Percentiles rank a stretch among this genome's conserved stretches.
These are phyloP conservation scores for Callorhinus ursinus DNA, from an alignment of 2,113 vertebrate species.

Conservation along the genomic window DNA sequence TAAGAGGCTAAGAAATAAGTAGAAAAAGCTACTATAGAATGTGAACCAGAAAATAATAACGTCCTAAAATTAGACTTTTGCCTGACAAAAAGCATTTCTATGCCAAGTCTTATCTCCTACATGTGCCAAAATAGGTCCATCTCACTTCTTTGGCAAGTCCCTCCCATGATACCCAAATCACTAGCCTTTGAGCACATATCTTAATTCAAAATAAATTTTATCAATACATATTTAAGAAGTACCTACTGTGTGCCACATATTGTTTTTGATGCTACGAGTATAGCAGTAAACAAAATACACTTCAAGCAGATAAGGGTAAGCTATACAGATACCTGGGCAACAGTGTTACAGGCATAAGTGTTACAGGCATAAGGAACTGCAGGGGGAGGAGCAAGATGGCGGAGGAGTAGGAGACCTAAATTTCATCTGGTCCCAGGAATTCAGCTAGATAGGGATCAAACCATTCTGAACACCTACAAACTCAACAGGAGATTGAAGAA, in stretches of 20 bases:
- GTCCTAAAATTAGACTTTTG: background rate
- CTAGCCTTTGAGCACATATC: background rate
- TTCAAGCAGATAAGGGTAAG: background rate
- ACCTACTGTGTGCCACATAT: background rate
- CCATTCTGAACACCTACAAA: no score
- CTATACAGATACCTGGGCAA: background rate
- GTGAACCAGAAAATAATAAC: background rate
- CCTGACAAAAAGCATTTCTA: background rate
- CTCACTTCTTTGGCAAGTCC: background rate
- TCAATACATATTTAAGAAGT: background rate
- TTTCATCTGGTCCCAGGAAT: no score
- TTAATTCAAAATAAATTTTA: background rate
- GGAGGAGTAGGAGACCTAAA: no score
- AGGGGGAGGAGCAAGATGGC: no score
- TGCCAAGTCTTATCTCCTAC: background rate
- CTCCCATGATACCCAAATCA: background rate
- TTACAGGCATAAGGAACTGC: background rate
- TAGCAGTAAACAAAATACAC: conserved; percentile 1
- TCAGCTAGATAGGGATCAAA: no score
- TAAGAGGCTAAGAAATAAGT: background rate
- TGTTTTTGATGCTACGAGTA: background rate
- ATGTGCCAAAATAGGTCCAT: background rate
- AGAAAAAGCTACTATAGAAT: background rate
- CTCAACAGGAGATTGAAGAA: no score
- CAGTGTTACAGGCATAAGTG: background rate